Base-by-base conservation (phyloP, 2,797 vertebrate genomes). In the Paedocypris micromegethes region DNA sequence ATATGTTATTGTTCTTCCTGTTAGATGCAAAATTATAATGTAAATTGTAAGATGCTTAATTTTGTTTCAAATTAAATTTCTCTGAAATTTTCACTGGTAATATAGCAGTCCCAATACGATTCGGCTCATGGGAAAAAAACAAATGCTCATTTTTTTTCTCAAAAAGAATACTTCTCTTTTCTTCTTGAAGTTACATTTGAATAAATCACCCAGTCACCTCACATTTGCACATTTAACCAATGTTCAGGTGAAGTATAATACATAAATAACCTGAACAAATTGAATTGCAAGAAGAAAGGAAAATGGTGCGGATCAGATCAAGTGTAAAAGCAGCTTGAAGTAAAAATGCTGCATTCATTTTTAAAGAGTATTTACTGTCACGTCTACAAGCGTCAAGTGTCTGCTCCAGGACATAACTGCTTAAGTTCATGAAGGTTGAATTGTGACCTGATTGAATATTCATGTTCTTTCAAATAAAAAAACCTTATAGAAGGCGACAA, bases 401-500 rank as follows among this genome's bases (percentile, higher is more conserved):
- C 41, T 44, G 61, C 61, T 52, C 52, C 61, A 44, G 61, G 61
- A 44, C 41, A 63, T 52, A 3, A 42, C 49, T 3, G 6, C 52
- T 7, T 51, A 63, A 44, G 49, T 63, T 63, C 49, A 63, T 44
- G 61, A 23, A 23, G 49, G 41, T 52, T 52, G 61, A 63, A 63
- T 63, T 42, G 44, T 63, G 49, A 38, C 44, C 40, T 46, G 43
- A 55, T 53, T 44, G 37, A 64, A 55, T 65, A 65, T 65, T 65
- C 51, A 65, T 65, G 50, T 53, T 54, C 9, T 46, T 38, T 55
- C 8, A 23, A 23, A 23, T 23, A 23, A 23, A 23, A 23, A 23
- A 23, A 23, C 23, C 23, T 23, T 23, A 23, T 23, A 23, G 23
- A 51, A 54, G 43, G 43, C 40, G 52, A 6, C 43, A 46, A 53